These are phyloP conservation scores for Acanthisitta chloris DNA, from an alignment of 2,113 vertebrate genomes.

Conservation along the genomic window DNA sequence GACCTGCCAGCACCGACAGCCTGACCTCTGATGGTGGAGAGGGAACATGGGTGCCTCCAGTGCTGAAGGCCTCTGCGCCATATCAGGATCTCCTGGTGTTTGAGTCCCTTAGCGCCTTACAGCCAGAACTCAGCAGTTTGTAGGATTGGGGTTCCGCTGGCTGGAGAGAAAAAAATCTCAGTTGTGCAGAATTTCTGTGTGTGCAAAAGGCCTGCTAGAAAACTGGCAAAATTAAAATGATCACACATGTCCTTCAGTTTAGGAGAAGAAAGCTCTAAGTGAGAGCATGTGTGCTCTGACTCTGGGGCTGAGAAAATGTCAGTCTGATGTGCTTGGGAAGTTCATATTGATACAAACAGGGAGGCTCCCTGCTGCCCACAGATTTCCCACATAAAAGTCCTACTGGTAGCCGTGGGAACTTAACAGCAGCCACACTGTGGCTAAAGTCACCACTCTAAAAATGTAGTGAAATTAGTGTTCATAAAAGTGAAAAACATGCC, in stretches of 20 bases:
- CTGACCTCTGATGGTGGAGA: neutral
- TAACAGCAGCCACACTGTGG: constrained; percentile 57
- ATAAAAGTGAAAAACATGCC: constrained; percentile 59
- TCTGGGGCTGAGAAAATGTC: constrained; percentile 59
- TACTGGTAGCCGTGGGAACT: constrained; percentile 68
- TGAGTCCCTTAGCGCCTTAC: neutral
- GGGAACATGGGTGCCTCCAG: neutral
- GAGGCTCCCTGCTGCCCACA: constrained; percentile 69
- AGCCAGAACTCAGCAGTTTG: neutral
- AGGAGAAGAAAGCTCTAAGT: constrained; percentile 45
- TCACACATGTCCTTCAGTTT: constrained; percentile 48
- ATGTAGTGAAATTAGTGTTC: constrained; percentile 61
- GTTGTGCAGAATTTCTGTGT: neutral
- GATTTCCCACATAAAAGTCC: constrained; percentile 70
- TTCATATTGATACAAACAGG: constrained; percentile 67
- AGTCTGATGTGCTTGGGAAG: constrained; percentile 60
- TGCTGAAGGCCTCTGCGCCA: neutral
- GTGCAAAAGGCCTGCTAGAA: neutral
- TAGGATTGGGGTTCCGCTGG: neutral
- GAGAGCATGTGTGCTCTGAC: constrained; percentile 59
- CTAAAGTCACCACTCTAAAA: constrained; percentile 53
- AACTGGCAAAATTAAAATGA: constrained; percentile 6
- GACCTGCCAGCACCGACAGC: neutral
- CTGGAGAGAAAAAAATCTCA: neutral
- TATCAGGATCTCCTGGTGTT: neutral